Evolutionary conservation across 2,888 invertebrate genomes (phyloP).

Genomic region (Bruchidius siliquastri): DNA sequence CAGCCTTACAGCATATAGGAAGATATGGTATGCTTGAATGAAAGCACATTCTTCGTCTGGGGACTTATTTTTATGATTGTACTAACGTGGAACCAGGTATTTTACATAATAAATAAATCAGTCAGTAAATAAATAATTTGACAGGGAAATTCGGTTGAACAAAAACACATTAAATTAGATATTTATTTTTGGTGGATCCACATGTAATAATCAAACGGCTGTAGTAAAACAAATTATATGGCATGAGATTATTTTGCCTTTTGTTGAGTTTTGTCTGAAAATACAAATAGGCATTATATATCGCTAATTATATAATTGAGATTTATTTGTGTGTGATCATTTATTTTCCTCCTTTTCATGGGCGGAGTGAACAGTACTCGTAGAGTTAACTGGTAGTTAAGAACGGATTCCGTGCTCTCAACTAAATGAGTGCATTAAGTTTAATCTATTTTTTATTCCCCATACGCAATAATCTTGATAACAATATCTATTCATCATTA

Average conservation of each 20-base stretch:
- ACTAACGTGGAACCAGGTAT: not conserved
- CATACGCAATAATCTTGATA: too few species aligned
- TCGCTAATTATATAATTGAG: not conserved
- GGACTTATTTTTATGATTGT: not conserved
- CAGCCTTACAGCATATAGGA: too few species aligned
- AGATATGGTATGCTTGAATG: too few species aligned
- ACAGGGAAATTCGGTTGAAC: slow-evolving; percentile 22
- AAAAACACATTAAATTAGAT: slow-evolving; percentile 27
- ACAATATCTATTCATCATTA: too few species aligned
- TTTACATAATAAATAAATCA: not conserved
- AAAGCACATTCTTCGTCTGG: too few species aligned
- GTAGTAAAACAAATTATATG: slow-evolving; percentile 26
- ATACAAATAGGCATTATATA: not conserved
- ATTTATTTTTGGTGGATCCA: slow-evolving; percentile 26
- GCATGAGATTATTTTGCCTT: slow-evolving; percentile 23
- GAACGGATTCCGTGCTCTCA: too few species aligned
- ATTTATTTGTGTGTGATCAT: not conserved
- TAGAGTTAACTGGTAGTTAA: too few species aligned
- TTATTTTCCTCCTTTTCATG: not conserved
- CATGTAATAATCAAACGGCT: slow-evolving; percentile 30
- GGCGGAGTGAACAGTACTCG: not conserved
- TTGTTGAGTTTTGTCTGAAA: slow-evolving; percentile 19
- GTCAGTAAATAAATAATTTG: slow-evolving; percentile 12
- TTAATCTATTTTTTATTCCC: too few species aligned
- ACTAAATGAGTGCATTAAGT: too few species aligned